phyloP scores from a whole-genome alignment of 2,888 invertebrate genomes.

The Conomelus anceps region DNA sequence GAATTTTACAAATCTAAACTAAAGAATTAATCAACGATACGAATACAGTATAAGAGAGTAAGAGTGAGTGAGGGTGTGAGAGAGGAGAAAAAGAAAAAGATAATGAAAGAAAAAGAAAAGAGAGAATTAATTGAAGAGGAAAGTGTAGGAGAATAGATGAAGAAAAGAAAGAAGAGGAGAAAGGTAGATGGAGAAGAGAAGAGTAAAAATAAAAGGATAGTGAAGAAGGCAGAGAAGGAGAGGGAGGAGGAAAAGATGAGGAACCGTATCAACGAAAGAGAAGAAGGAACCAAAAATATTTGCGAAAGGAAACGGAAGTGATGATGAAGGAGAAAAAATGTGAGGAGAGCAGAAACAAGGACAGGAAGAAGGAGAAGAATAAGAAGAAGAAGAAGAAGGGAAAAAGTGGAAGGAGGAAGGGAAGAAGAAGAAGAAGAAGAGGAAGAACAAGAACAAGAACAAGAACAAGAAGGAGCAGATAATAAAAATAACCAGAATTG shows the following conservation, averaged over 20 bases:
- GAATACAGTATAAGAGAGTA: too few species aligned
- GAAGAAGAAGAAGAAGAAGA: background rate
- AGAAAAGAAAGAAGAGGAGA: background rate
- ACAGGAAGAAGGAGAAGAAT: background rate
- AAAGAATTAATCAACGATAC: too few species aligned
- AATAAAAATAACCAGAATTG: too few species aligned
- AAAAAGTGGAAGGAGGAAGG: background rate
- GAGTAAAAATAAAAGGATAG: too few species aligned
- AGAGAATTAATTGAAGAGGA: conserved; percentile 23
- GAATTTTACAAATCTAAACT: too few species aligned
- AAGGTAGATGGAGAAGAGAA: too few species aligned
- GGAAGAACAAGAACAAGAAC: background rate
- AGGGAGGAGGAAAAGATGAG: background rate
- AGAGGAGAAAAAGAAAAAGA: conserved; percentile 26
- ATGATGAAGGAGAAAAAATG: too few species aligned
- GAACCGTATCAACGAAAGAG: too few species aligned
- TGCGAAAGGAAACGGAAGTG: background rate
- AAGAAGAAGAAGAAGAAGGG: background rate
- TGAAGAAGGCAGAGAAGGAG: background rate
- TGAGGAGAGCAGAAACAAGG: background rate
- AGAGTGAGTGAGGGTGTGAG: too few species aligned
- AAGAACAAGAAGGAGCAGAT: too few species aligned
- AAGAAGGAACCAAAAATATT: background rate
- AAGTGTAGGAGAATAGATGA: background rate
- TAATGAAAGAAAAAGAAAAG: conserved; percentile 25